Evolutionary conservation across 2,888 invertebrate species (phyloP).

Genomic region (Tiliacea aurago): DNA sequence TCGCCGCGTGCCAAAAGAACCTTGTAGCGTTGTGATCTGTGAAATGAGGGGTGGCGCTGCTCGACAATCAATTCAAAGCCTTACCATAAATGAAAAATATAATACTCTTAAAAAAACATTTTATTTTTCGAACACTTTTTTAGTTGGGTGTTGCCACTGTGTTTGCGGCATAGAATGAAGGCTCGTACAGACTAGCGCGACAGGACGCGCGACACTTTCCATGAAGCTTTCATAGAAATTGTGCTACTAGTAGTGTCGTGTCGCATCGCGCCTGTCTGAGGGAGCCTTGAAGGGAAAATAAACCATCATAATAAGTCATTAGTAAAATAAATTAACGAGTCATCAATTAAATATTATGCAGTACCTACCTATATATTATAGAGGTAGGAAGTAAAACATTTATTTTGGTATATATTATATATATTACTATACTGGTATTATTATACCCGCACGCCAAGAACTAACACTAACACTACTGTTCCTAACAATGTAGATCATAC

Average conservation of each 20-base stretch:
- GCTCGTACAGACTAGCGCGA: no score
- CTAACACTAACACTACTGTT: slow-evolving; percentile 2
- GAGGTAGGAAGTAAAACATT: no score
- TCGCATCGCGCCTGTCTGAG: no score
- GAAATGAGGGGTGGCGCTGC: neutral
- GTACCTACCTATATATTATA: no score
- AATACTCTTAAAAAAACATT: no score
- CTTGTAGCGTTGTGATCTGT: neutral
- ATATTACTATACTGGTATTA: no score
- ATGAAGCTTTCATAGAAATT: no score
- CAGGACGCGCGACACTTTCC: no score
- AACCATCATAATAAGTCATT: neutral
- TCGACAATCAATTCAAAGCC: neutral
- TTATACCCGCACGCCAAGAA: rapidly evolving
- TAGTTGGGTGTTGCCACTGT: neutral
- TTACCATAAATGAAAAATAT: neutral
- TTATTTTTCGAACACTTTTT: neutral
- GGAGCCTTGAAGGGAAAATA: neutral
- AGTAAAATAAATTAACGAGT: neutral
- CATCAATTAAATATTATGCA: neutral
- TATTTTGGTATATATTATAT: neutral
- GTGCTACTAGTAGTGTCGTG: no score
- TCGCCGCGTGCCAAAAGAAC: neutral
- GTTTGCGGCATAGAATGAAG: neutral
- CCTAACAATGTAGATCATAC: neutral